Percentiles rank a stretch among this genome's conserved stretches.
Evolutionary conservation across 2,797 vertebrate genomes (phyloP).

Genomic region (Pygocentrus nattereri): DNA sequence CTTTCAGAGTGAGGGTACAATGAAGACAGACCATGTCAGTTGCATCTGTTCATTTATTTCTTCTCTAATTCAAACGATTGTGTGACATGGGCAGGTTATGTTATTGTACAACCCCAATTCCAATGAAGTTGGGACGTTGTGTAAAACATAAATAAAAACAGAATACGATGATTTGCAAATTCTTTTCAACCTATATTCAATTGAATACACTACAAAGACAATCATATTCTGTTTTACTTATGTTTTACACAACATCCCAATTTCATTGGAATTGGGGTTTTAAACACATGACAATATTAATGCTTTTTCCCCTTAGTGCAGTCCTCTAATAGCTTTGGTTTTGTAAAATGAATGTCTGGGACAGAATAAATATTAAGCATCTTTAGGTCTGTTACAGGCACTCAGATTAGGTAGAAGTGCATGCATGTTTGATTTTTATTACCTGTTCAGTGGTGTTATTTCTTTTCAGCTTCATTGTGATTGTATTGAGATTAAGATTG

Average conservation of each 20-base stretch:
- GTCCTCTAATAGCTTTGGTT: background rate
- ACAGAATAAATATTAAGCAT: background rate
- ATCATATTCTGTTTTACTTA: too few relatives aligned
- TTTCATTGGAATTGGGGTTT: too few relatives aligned
- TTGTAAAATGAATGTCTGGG: background rate
- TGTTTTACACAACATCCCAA: too few relatives aligned
- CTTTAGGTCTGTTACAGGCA: background rate
- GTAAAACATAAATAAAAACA: too few relatives aligned
- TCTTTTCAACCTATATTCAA: too few relatives aligned
- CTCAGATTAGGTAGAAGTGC: background rate
- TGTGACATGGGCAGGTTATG: slow-evolving; percentile 11
- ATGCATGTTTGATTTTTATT: background rate
- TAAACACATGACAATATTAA: background rate
- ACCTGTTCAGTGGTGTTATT: background rate
- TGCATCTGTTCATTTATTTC: slow-evolving; percentile 3
- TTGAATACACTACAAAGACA: too few relatives aligned
- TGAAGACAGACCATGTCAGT: background rate
- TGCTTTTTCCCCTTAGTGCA: background rate
- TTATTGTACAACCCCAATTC: too few relatives aligned
- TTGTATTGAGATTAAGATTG: slow-evolving; percentile 34
- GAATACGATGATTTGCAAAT: too few relatives aligned
- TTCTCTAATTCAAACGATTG: background rate
- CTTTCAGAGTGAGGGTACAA: background rate
- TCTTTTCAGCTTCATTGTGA: background rate
- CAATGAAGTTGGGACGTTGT: too few relatives aligned